Evolutionary conservation across 2,797 vertebrate genomes (phyloP).

Genomic region (Poeciliopsis infans): DNA sequence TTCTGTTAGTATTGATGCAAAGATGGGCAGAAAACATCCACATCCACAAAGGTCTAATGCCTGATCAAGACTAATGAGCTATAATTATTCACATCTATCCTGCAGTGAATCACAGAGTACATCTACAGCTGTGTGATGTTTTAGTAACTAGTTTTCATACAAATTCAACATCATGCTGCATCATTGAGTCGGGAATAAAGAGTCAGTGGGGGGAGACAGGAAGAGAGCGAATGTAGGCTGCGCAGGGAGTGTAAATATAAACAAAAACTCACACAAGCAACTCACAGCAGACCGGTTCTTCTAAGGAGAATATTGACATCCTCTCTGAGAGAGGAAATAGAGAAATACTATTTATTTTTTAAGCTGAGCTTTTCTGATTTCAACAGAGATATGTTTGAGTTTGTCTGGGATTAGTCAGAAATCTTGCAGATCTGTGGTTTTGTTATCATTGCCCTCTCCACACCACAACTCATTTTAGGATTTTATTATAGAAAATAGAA

Average conservation of each 20-base stretch:
- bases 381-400: background rate
- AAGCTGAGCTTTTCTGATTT: background rate
- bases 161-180: slow-evolving; percentile 29
- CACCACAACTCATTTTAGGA: background rate
- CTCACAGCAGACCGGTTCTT: slow-evolving; percentile 26
- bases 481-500: background rate
- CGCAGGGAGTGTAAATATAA: slow-evolving; percentile 51
- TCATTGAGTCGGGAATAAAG: slow-evolving; percentile 42
- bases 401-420: slow-evolving; percentile 29
- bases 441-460: background rate
- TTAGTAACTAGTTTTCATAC: slow-evolving; percentile 30
- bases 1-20: slow-evolving; percentile 36
- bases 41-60: slow-evolving; percentile 23
- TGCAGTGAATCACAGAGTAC: slow-evolving; percentile 37
- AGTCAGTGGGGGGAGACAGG: slow-evolving; percentile 30
- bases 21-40: slow-evolving; percentile 4
- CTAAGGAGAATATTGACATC: slow-evolving; percentile 41
- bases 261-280: slow-evolving; percentile 40
- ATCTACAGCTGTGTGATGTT: slow-evolving; percentile 15
- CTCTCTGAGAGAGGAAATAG: slow-evolving; percentile 12
- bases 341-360: slow-evolving; percentile 19
- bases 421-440: background rate
- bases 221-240: slow-evolving; percentile 38
- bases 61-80: slow-evolving; percentile 34
- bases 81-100: slow-evolving; percentile 59